Conservation (phyloP, 1,140 invertebrate genomes). For the Chelonus insularis region DNA sequence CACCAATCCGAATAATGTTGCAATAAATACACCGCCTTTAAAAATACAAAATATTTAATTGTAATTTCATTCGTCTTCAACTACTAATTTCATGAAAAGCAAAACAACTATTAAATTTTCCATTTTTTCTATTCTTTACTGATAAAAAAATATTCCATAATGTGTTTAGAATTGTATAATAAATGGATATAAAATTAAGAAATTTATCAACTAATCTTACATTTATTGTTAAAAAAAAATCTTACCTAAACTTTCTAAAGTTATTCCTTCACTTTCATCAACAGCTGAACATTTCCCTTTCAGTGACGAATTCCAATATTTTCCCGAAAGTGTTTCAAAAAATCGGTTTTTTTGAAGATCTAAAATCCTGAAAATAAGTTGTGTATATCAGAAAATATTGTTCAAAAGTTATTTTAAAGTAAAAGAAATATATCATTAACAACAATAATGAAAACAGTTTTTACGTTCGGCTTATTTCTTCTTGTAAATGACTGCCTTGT, state of each 20-base stretch:
- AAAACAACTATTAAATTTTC: no score
- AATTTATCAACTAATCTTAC: no score
- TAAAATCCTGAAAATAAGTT: conserved; percentile 75
- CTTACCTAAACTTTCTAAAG: conserved; percentile 80
- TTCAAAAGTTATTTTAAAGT: no score
- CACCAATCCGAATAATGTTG: conserved; percentile 79
- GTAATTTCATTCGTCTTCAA: no score
- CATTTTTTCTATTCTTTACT: not conserved
- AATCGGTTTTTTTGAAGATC: conserved; percentile 84
- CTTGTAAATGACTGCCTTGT: conserved; percentile 80
- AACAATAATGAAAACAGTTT: no score
- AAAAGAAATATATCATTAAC: no score
- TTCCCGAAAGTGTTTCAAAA: conserved; percentile 74
- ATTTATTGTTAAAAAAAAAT: conserved; percentile 3
- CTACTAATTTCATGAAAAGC: no score
- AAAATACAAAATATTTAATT: conserved; percentile 1
- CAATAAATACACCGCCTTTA: conserved; percentile 85
- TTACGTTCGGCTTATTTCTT: conserved; percentile 76
- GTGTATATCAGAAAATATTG: no score
- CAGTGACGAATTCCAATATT: conserved; percentile 81
- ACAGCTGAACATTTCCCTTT: conserved; percentile 69
- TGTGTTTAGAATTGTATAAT: no score
- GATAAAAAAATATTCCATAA: not conserved
- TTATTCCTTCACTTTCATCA: conserved; percentile 85
- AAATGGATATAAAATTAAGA: no score